phyloP scores from a whole-genome alignment of 2,797 vertebrate genomes.

The Pseudochirops cupreus region DNA sequence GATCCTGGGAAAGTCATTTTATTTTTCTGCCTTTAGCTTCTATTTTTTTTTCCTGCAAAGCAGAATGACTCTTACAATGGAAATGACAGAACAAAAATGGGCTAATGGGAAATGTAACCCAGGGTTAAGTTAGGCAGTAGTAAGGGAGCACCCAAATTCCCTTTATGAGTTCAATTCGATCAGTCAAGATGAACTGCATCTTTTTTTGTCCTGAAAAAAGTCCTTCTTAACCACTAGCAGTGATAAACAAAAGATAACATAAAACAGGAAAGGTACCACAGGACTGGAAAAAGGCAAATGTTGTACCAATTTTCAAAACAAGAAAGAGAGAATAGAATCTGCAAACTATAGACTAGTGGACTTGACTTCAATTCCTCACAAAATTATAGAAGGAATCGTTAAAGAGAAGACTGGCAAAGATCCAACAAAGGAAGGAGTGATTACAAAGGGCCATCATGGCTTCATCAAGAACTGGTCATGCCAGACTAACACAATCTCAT shows the following conservation, averaged over 20 bases:
- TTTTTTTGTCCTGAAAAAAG: background rate
- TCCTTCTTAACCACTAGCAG: background rate
- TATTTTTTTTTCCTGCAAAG: background rate
- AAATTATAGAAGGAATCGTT: background rate
- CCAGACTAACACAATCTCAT: background rate
- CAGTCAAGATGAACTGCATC: too few relatives aligned
- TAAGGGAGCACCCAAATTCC: background rate
- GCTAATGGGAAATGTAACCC: background rate
- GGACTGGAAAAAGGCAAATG: background rate
- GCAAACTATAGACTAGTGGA: background rate
- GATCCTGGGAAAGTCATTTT: background rate
- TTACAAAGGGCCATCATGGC: background rate
- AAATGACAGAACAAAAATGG: background rate
- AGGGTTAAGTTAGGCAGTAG: background rate
- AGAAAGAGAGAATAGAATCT: background rate
- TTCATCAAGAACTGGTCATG: background rate
- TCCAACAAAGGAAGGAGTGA: background rate
- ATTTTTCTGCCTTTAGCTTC: background rate
- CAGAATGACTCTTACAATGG: background rate
- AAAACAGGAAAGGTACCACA: background rate
- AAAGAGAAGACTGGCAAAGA: background rate
- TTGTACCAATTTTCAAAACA: background rate
- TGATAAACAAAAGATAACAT: background rate
- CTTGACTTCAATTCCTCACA: background rate
- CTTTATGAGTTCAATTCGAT: background rate